These are phyloP conservation scores for Furnarius figulus DNA, from an alignment of 2,113 vertebrate genomes.

Conservation along the genomic window DNA sequence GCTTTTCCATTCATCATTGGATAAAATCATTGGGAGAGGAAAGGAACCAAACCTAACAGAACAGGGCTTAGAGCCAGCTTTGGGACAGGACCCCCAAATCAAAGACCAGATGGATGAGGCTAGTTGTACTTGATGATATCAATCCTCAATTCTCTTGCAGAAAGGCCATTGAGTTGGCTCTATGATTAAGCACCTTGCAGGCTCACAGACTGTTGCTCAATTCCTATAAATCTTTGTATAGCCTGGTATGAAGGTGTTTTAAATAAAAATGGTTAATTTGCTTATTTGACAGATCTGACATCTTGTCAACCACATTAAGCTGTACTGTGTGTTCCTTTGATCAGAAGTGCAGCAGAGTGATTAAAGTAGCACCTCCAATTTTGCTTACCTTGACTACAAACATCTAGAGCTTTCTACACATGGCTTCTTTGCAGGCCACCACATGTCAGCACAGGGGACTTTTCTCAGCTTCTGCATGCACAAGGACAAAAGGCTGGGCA, in stretches of 20 bases:
- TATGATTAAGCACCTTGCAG: neutral
- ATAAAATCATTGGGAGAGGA: neutral
- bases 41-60: neutral
- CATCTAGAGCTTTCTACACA: neutral
- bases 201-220: neutral
- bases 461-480: neutral
- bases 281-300: neutral
- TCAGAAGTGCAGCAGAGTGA: neutral
- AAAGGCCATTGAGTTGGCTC: neutral
- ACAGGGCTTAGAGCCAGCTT: neutral
- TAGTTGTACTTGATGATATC: neutral
- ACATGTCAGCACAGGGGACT: fast-evolving
- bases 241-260: neutral
- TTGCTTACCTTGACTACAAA: neutral
- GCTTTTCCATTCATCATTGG: neutral
- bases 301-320: neutral
- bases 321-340: neutral
- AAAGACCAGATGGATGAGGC: neutral
- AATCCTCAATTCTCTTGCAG: neutral
- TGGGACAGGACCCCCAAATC: neutral
- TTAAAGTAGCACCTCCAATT: neutral
- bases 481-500: neutral
- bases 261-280: neutral
- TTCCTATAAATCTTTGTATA: neutral
- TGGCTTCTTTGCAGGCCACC: neutral